Evolutionary conservation across 2,888 invertebrate species (phyloP).

Genomic region (Ceriagrion tenellum): DNA sequence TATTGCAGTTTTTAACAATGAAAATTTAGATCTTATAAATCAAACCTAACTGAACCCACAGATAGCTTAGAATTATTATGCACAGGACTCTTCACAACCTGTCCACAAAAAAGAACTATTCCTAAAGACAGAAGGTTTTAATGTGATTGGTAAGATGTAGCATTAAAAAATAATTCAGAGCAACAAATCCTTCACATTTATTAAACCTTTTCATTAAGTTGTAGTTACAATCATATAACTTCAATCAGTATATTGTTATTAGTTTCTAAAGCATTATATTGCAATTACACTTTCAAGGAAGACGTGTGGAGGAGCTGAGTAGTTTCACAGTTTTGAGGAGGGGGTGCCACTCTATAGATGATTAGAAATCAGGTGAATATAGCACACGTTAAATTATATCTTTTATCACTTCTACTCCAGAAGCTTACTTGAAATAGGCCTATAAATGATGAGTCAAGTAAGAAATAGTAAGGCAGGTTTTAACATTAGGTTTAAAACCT

Average conservation of each 20-base stretch:
- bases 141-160: neutral
- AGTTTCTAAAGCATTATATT: constrained; percentile 28
- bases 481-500: constrained; percentile 32
- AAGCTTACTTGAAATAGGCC: constrained; percentile 1
- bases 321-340: constrained; percentile 60
- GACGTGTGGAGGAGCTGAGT: constrained; percentile 47
- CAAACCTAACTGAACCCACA: too few species aligned
- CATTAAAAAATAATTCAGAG: constrained; percentile 34
- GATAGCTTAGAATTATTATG: too few species aligned
- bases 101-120: neutral
- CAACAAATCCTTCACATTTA: constrained; percentile 57
- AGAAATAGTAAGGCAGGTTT: constrained; percentile 49
- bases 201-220: constrained; percentile 46
- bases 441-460: constrained; percentile 28
- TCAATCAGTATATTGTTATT: constrained; percentile 34
- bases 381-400: constrained; percentile 13
- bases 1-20: too few species aligned
- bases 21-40: too few species aligned
- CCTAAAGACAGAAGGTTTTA: neutral
- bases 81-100: too few species aligned
- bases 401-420: neutral
- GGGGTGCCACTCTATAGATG: constrained; percentile 53
- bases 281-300: constrained; percentile 58
- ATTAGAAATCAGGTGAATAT: constrained; percentile 19
- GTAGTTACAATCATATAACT: constrained; percentile 49